Evolutionary conservation across 2,888 invertebrate species (phyloP), one percentile per base, ranked within the genome.

Genomic region (Melieria picta): DNA sequence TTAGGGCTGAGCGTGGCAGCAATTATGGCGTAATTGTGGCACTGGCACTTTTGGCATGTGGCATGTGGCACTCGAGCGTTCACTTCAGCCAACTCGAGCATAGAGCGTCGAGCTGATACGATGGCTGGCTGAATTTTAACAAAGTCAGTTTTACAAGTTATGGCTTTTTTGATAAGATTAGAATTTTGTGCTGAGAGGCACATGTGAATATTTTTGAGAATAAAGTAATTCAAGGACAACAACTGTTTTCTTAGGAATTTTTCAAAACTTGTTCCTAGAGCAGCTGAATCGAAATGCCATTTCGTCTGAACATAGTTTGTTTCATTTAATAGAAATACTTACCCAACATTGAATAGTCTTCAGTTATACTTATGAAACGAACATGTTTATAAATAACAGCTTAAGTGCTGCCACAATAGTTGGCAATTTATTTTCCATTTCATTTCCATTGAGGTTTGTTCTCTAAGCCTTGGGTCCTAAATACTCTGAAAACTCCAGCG

Each of bases 11-110:
- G 30, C 30, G 30, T 30, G 30, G 30, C 30, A 3, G 30, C 30
- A 69, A 70, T 70, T 72, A 69, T 66, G 46, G 42, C 46, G 74
- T 76, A 75, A 78, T 77, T 77, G 72, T 46, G 58, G 65, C 62
- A 63, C 73, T 76, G 71, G 76, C 78, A 73, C 65, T 74, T 72
- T 10, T 62, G 64, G 74, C 74, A 74, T 75, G 76, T 69, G 72
- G 70, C 74, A 70, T 65, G 52, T 65, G 52, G 46, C n/a, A 10
- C 42, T 52, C 52, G 11, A 52, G 57, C 48, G 11, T 50, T 48
- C 30, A 30, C 30, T 30, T 30, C 30, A 30, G 30, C 30, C 30
- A 30, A 30, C 1, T 30, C 30, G 30, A 30, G 30, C 30, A 30
- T 30, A 30, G 30, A 30, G 30, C 30, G 30, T 30, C 30, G 30